Evolutionary conservation across 2,888 invertebrate genomes (phyloP), one percentile per base, ranked within the genome.

Genomic region (Bugulina stolonifera): DNA sequence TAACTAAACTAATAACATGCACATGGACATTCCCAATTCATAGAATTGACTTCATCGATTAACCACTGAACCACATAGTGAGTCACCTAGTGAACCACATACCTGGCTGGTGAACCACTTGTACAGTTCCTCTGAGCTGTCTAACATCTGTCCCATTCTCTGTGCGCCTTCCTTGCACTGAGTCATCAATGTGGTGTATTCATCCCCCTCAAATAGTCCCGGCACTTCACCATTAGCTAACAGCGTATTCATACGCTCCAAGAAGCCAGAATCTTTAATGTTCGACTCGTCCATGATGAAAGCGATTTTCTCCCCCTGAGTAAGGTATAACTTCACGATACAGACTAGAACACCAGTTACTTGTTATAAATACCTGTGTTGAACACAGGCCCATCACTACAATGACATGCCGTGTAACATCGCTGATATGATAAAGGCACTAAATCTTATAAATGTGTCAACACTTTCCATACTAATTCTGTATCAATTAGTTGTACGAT

Each of bases 241-340:
- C 71, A 99, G 86, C 0, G 99, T 99, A 85, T 99, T 99, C 95
- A 99, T 98, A 77, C 99, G 88, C 87, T 99, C 99, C 75, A 99
- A 88, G 88, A 99, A 99, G 72, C 96, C 94, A 32, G 97, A 97
- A 87, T 99, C 99, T 71, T 99, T 87, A 55, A 98, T 96, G 85
- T 99, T 99, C 0, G 97, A 97, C 85, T 99, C 99, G 84, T 99
- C 99, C 83, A 99, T 89, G 80, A 99, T 99, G 83, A 99, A 99
- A 69, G 95, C 94, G 74, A 99, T 96, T 86, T 99, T 99, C 85
- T 99, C 99, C 83, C 95, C 95, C 85, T 95, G 92, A n/a, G n/a
- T n/a, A n/a, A n/a, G n/a, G n/a, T n/a, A n/a, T n/a, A n/a, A n/a
- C n/a, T n/a, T n/a, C 27, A 93, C 93, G 34, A 55, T 5, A 22